These are phyloP conservation scores for Marmota flaviventris DNA, from an alignment of 2,113 vertebrate genomes.

Conservation along the genomic window DNA sequence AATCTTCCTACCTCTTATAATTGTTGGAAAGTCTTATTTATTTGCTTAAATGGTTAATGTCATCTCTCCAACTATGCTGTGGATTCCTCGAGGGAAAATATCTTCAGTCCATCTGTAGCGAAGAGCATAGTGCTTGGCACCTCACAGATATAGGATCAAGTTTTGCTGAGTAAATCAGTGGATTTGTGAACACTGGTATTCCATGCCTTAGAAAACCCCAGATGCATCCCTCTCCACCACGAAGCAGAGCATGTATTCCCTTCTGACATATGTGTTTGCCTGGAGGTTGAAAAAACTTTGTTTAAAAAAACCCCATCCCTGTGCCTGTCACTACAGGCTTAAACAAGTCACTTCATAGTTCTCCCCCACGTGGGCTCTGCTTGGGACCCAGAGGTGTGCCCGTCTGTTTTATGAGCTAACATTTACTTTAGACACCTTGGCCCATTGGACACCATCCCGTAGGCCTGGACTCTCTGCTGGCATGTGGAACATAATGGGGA, in stretches of 20 bases:
- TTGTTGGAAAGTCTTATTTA: not conserved
- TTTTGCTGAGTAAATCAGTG: not conserved
- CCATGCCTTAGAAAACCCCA: conserved; percentile 10
- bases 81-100: not conserved
- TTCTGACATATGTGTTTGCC: not conserved
- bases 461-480: conserved; percentile 54
- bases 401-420: conserved; percentile 69
- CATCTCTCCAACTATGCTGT: not conserved
- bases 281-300: conserved; percentile 38
- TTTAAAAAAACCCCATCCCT: not conserved
- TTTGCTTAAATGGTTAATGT: not conserved
- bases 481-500: conserved; percentile 65
- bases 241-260: not conserved
- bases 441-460: conserved; percentile 56
- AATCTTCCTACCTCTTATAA: not conserved
- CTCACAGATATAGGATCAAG: not conserved
- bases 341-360: not conserved
- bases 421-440: conserved; percentile 75
- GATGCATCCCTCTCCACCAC: not conserved
- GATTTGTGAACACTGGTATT: not conserved
- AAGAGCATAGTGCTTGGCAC: not conserved
- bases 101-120: not conserved
- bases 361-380: not conserved
- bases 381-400: not conserved
- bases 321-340: not conserved